These are phyloP conservation scores for Spizaetus ornatus DNA, from an alignment of 2,113 vertebrate genomes.

Conservation along the genomic window DNA sequence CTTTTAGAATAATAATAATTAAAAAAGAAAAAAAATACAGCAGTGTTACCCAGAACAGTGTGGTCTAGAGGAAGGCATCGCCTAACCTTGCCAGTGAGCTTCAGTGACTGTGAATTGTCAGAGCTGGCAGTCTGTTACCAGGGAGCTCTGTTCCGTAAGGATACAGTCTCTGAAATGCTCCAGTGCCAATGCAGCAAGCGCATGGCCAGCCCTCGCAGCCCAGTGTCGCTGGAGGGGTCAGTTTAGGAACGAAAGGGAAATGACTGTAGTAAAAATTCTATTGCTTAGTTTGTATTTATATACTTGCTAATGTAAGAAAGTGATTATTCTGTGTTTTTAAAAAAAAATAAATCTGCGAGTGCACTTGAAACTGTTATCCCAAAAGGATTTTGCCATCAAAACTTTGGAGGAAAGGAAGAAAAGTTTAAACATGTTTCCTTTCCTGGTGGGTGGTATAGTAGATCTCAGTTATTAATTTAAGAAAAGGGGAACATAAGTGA, in stretches of 20 bases:
- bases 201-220: not conserved
- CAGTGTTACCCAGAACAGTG: not conserved
- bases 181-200: rapidly evolving
- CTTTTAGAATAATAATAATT: not conserved
- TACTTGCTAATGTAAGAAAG: not conserved
- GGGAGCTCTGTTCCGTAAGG: not conserved
- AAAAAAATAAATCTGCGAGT: no score
- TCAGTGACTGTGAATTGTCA: not conserved
- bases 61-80: not conserved
- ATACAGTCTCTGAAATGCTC: not conserved
- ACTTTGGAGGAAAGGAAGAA: not conserved
- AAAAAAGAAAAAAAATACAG: not conserved
- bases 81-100: not conserved
- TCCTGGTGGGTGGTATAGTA: not conserved
- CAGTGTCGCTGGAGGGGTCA: not conserved
- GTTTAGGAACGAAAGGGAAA: not conserved
- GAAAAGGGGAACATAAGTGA: not conserved
- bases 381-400: not conserved
- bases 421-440: not conserved
- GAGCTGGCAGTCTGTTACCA: not conserved
- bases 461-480: not conserved
- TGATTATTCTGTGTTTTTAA: not conserved
- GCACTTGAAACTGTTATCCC: not conserved
- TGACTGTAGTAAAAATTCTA: not conserved
- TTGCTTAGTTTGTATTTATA: not conserved